These are phyloP conservation scores for Lutraria rhynchaena DNA, from an alignment of 1,140 invertebrate species.

Conservation along the genomic window DNA sequence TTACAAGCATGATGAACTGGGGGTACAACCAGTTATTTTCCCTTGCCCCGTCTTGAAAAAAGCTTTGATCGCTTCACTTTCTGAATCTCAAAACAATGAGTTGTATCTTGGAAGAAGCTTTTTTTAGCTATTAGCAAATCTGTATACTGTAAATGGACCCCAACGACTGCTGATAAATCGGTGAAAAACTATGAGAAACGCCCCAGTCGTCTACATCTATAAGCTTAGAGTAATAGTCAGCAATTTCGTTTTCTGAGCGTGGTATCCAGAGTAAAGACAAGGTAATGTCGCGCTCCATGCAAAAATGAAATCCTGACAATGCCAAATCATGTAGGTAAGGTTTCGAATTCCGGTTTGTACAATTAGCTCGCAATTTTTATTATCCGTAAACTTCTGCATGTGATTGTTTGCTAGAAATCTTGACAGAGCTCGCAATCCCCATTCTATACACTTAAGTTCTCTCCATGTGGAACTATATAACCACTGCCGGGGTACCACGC, in stretches of 20 bases:
- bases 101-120: not conserved
- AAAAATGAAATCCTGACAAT: not conserved
- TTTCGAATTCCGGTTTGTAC: not conserved
- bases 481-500: not conserved
- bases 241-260: not conserved
- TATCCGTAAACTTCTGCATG: slow-evolving; percentile 14
- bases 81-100: slow-evolving; percentile 1
- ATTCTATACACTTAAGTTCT: not conserved
- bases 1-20: not conserved
- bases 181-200: not conserved
- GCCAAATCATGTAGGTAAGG: slow-evolving; percentile 2
- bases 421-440: not conserved
- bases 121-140: not conserved
- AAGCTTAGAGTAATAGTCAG: slow-evolving; percentile 13
- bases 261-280: not conserved
- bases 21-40: not conserved
- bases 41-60: not conserved
- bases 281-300: not conserved
- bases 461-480: not conserved
- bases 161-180: not conserved
- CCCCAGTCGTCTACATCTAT: slow-evolving; percentile 11
- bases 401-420: not conserved
- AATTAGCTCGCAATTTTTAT: not conserved
- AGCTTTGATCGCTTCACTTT: not conserved
- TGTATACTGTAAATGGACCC: not conserved